Percentiles rank a stretch among this genome's conserved stretches.
Evolutionary conservation across 2,113 vertebrate species (phyloP).

Genomic region (Cyphomyrus discorhynchus): DNA sequence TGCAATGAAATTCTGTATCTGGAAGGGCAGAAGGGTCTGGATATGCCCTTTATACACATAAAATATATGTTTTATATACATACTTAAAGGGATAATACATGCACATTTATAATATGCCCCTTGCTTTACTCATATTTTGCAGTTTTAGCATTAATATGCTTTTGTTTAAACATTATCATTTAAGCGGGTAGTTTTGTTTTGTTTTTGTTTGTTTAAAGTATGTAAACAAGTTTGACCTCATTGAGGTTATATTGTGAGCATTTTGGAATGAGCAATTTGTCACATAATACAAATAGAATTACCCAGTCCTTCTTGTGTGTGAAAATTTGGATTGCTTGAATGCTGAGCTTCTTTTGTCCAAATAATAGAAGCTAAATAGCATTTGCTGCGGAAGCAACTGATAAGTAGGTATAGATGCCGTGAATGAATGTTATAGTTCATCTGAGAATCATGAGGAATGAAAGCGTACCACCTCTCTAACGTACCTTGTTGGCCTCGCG

Average conservation of each 20-base stretch:
- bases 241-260: neutral
- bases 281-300: neutral
- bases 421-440: neutral
- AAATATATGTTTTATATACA: neutral
- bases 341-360: neutral
- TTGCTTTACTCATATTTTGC: neutral
- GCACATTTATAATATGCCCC: neutral
- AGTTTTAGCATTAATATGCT: neutral
- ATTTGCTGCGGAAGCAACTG: neutral
- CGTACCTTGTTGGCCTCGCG: neutral
- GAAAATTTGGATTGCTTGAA: neutral
- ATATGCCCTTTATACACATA: neutral
- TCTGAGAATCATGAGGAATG: neutral
- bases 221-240: neutral
- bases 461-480: neutral
- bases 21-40: neutral
- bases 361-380: neutral
- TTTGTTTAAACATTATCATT: neutral
- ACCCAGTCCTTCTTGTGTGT: neutral
- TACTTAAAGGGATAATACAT: neutral
- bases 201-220: neutral
- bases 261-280: neutral
- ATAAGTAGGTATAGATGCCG: neutral
- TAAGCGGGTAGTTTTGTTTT: neutral
- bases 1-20: neutral